Evolutionary conservation across 2,888 invertebrate species (phyloP).

Genomic region (Drosophila colorata): DNA sequence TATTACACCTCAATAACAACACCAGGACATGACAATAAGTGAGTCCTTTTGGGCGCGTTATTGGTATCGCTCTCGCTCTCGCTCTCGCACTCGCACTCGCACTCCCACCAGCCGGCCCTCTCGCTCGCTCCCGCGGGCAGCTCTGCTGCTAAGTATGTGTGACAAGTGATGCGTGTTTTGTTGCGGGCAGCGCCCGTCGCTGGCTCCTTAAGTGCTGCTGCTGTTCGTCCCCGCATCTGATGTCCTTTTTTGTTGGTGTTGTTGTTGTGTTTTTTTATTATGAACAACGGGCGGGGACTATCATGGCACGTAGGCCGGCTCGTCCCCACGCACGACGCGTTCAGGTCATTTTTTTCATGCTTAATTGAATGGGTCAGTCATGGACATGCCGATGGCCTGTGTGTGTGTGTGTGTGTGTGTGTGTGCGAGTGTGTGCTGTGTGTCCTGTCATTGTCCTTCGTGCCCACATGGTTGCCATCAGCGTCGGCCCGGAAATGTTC

Average conservation of each 20-base stretch:
- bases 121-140: not conserved
- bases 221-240: slow-evolving; percentile 52
- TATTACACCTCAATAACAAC: slow-evolving; percentile 85
- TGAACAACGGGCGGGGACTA: slow-evolving; percentile 38
- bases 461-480: slow-evolving; percentile 62
- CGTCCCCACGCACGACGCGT: slow-evolving; percentile 12
- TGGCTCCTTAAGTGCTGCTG: slow-evolving; percentile 81
- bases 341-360: slow-evolving; percentile 79
- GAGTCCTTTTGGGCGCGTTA: slow-evolving; percentile 53
- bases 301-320: slow-evolving; percentile 55
- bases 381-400: slow-evolving; percentile 72
- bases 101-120: not conserved
- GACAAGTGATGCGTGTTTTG: slow-evolving; percentile 85
- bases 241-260: slow-evolving; percentile 70
- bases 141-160: slow-evolving; percentile 73
- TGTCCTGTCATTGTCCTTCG: slow-evolving; percentile 49
- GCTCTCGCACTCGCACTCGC: not conserved
- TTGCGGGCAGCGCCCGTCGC: slow-evolving; percentile 73
- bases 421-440: slow-evolving; percentile 4
- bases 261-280: slow-evolving; percentile 11
- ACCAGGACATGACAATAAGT: slow-evolving; percentile 82
- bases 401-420: slow-evolving; percentile 2
- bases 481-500: slow-evolving; percentile 71
- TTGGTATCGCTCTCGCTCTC: slow-evolving; percentile 32
- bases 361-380: slow-evolving; percentile 85